phyloP scores from a whole-genome alignment of 1,140 invertebrate genomes.

The Teleopsis dalmanni region DNA sequence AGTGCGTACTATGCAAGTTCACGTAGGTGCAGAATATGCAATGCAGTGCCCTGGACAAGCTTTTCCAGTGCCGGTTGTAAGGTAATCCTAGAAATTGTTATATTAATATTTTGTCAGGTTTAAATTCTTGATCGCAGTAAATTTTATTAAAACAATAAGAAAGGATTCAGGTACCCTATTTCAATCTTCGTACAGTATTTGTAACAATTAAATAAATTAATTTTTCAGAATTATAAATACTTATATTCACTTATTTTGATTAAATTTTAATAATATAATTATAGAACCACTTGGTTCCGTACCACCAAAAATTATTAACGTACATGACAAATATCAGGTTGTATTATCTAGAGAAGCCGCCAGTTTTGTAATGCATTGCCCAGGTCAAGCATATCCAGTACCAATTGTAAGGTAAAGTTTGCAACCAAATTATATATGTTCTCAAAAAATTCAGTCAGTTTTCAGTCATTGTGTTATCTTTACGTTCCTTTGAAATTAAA shows the following conservation, averaged over 20 bases:
- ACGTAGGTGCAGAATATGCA: slow-evolving; percentile 51
- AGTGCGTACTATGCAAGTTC: slow-evolving; percentile 50
- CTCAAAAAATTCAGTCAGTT: too few relatives aligned
- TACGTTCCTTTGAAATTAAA: neutral
- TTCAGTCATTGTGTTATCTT: too few relatives aligned
- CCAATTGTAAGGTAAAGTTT: slow-evolving; percentile 55
- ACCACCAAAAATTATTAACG: slow-evolving; percentile 54
- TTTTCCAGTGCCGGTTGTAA: slow-evolving; percentile 58
- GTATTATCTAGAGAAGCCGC: slow-evolving; percentile 49
- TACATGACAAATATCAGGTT: slow-evolving; percentile 50
- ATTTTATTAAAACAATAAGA: neutral
- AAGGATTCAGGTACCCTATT: neutral
- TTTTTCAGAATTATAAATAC: neutral
- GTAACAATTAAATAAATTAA: too few relatives aligned
- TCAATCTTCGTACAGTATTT: neutral
- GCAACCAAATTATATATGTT: too few relatives aligned
- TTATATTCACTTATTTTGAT: neutral
- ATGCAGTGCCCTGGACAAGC: slow-evolving; percentile 61
- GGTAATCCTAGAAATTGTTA: slow-evolving; percentile 48
- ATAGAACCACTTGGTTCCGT: slow-evolving; percentile 63
- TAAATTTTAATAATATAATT: neutral
- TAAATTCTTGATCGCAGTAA: neutral
- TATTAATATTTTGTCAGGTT: neutral
- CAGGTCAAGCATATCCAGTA: slow-evolving; percentile 54
- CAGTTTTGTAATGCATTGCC: slow-evolving; percentile 55